Evolutionary conservation across 2,797 vertebrate genomes (phyloP), one percentile per base, ranked within the genome.

Genomic region (Cetoscarus ocellatus): DNA sequence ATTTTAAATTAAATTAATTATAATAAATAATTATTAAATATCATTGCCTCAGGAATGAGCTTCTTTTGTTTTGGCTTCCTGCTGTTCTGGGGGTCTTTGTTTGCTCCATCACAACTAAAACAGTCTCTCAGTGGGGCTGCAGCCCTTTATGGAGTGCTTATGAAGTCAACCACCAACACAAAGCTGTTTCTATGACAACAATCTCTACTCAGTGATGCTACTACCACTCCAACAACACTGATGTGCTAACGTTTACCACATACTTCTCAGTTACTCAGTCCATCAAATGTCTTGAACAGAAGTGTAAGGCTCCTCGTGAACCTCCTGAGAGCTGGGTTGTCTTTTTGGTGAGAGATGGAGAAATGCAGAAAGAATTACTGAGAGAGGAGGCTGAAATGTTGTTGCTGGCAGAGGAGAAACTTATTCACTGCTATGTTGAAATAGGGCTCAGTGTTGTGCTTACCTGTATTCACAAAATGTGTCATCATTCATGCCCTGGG

Each of bases 391-490:
- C 72, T 48, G 53, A 67, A 56, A 64, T 27, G 59, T 15, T 11
- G 53, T 66, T 1, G 12, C 53, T 40, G 48, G 68, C 48, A 62
- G 56, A 59, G 57, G 49, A 75, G 50, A 75, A 79, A 57, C 35
- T 65, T 8, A 68, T 8, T 65, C 34, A 19, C 9, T 44, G 52
- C 79, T 72, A 53, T 66, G 67, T 60, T 79, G 78, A 75, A 70
- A 80, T 54, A 54, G 35, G 7, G 59, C 67, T 73, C 50, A 57
- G 59, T 60, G n/a, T 42, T 70, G 18, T 3, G 63, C 91, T 95
- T 95, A 99, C 98, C 98, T 99, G 95, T 97, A 98, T 95, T 99
- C 98, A 61, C 97, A 97, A 88, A 98, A 99, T 17, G 97, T 98
- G 94, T 98, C 97, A 51, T 99, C 97, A 94, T 99, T 98, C 90